Evolutionary conservation across 2,797 vertebrate species (phyloP).

Genomic region (Tangara arthus): DNA sequence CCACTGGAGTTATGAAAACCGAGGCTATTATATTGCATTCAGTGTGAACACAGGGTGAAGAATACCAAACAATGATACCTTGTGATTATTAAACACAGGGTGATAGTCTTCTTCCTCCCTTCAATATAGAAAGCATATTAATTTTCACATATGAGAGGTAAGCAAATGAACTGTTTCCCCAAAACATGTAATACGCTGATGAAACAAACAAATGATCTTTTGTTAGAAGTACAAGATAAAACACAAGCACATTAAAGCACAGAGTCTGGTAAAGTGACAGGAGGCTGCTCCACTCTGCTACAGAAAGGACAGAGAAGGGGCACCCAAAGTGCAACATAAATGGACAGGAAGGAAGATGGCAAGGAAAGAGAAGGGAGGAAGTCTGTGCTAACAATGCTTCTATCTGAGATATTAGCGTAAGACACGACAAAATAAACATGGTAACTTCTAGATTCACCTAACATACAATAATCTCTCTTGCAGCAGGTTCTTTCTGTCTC

Average conservation of each 20-base stretch:
- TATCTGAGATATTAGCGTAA: neutral
- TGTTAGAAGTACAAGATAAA: neutral
- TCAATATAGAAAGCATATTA: neutral
- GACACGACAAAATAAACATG: neutral
- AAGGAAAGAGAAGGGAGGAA: slow-evolving; percentile 51
- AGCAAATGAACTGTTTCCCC: neutral
- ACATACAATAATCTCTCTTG: neutral
- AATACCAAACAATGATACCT: slow-evolving; percentile 10
- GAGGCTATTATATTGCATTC: slow-evolving; percentile 6
- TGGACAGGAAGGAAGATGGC: slow-evolving; percentile 42
- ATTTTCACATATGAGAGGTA: neutral
- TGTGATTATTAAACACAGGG: neutral
- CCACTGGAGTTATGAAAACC: slow-evolving; percentile 52
- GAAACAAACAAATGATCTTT: neutral
- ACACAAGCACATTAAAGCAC: neutral
- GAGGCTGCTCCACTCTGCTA: neutral
- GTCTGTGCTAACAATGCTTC: slow-evolving; percentile 4
- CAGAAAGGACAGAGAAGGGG: slow-evolving; percentile 6
- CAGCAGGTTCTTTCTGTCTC: neutral
- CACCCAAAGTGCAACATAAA: neutral
- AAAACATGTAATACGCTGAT: neutral
- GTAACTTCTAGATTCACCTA: neutral
- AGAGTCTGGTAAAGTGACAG: neutral
- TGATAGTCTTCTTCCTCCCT: neutral
- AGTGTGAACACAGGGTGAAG: neutral